Base-by-base conservation (phyloP, 2,113 vertebrate genomes). In the Conger conger region DNA sequence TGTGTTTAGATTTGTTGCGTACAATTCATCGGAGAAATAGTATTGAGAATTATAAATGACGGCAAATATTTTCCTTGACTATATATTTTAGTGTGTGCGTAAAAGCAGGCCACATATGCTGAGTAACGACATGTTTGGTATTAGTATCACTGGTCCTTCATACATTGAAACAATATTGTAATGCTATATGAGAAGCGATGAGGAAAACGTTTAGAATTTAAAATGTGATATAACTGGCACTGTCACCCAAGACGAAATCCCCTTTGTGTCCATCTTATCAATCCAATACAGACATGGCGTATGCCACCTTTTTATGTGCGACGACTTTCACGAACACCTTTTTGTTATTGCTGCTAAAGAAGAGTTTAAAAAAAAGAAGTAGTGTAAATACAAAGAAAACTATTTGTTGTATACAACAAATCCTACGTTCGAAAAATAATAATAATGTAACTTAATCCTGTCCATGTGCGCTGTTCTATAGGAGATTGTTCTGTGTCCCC, bases 401-500 rank as follows among this genome's bases (percentile, higher is more conserved):
- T 23, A 63, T 79, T 23, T 42, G 35, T 27, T 36, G 7, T 30
- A 23, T 20, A 79, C 36, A 84, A 16, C 16, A 17, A 53, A 40
- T 30, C 23, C 42, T 37, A 13, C 68, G 68, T 57, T n/a, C 15
- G 37, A 54, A 63, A 79, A 79, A 40, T 33, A 30, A 79, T 2
- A 15, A 38, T 33, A 17, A 45, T 84, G 82, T 38, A 90, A 90
- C 90, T 92, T 54, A 93, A 93, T 92, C 90, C 68, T 91, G 91
- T 92, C 88, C 91, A 88, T 86, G 87, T 82, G 82, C 88, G 86
- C 89, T 83, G 83, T 87, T 91, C 88, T 82, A 81, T 68, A 86
- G 82, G 88, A 88, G 91, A 90, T 90, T 89, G 87, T 85, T 37
- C 87, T 82, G 82, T 88, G 85, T 88, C 86, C 92, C 91, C 91